phyloP scores from a whole-genome alignment of 2,113 vertebrate genomes.

The Triplophysa rosa region DNA sequence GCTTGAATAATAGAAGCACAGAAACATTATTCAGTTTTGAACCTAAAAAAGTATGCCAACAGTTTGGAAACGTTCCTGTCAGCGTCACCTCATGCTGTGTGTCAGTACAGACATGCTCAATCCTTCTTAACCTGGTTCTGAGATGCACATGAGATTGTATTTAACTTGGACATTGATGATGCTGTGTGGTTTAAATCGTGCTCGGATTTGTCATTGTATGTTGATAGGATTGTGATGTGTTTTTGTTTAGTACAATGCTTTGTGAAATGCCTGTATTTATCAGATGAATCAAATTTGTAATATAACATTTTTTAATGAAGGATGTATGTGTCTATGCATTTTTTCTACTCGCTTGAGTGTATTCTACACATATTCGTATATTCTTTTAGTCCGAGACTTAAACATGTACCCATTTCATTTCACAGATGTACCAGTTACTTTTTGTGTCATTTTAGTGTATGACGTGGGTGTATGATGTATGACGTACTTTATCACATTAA shows the following conservation, averaged over 20 bases:
- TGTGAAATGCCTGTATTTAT: slow-evolving; percentile 79
- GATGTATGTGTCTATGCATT: slow-evolving; percentile 44
- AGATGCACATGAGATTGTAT: slow-evolving; percentile 48
- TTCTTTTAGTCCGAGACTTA: neutral
- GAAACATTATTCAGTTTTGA: neutral
- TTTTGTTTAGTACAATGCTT: slow-evolving; percentile 65
- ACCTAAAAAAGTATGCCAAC: slow-evolving; percentile 2
- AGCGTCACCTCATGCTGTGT: slow-evolving; percentile 23
- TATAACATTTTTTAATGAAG: slow-evolving; percentile 73
- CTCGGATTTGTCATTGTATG: slow-evolving; percentile 51
- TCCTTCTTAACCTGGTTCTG: slow-evolving; percentile 14
- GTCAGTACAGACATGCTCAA: slow-evolving; percentile 4
- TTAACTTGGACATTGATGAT: slow-evolving; percentile 45
- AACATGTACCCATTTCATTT: neutral
- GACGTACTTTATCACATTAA: too few species aligned
- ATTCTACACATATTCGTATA: too few species aligned
- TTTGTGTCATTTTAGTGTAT: too few species aligned
- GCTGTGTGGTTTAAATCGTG: slow-evolving; percentile 44
- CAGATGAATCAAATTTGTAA: slow-evolving; percentile 70
- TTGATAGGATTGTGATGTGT: slow-evolving; percentile 60
- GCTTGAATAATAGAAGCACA: slow-evolving; percentile 35
- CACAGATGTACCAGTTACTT: too few species aligned
- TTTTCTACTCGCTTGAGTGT: neutral
- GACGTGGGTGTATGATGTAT: too few species aligned
- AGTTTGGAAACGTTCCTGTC: neutral